Percentiles rank a stretch among this genome's conserved stretches.
These are phyloP conservation scores for Danio choprae DNA, from an alignment of 2,797 vertebrate species.

Conservation along the genomic window DNA sequence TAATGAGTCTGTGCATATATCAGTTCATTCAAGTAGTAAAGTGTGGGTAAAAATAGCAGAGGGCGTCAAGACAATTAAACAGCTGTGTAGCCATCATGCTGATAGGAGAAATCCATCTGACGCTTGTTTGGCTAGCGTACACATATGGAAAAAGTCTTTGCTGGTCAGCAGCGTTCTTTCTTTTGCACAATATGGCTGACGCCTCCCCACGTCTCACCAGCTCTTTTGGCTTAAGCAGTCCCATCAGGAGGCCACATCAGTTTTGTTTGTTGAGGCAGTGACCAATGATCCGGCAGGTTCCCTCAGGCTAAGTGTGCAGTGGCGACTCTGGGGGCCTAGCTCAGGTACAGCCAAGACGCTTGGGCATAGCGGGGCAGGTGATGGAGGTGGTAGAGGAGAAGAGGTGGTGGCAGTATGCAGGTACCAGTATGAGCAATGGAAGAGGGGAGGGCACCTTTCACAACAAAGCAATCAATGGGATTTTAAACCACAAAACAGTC, in stretches of 20 bases:
- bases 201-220: slow-evolving; percentile 35
- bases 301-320: slow-evolving; percentile 68
- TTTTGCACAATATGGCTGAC: slow-evolving; percentile 61
- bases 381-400: slow-evolving; percentile 79
- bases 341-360: slow-evolving; percentile 79
- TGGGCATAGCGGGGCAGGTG: slow-evolving; percentile 79
- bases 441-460: slow-evolving; percentile 86
- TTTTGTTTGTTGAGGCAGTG: slow-evolving; percentile 46
- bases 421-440: slow-evolving; percentile 87
- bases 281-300: slow-evolving; percentile 59
- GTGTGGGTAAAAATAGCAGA: slow-evolving; percentile 63
- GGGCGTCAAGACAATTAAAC: slow-evolving; percentile 33
- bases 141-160: slow-evolving; percentile 34
- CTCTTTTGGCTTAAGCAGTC: slow-evolving; percentile 61
- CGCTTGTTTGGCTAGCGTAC: slow-evolving; percentile 26
- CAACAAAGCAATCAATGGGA: slow-evolving; percentile 89
- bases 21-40: slow-evolving; percentile 53
- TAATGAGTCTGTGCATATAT: slow-evolving; percentile 15
- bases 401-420: slow-evolving; percentile 79
- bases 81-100: slow-evolving; percentile 27
- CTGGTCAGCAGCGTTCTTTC: slow-evolving; percentile 19
- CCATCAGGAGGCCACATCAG: slow-evolving; percentile 64
- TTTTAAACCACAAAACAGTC: slow-evolving; percentile 81
- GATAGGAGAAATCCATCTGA: slow-evolving; percentile 39
- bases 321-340: slow-evolving; percentile 75